Base-by-base conservation (phyloP, 2,113 vertebrate species). In the Sprattus sprattus region DNA sequence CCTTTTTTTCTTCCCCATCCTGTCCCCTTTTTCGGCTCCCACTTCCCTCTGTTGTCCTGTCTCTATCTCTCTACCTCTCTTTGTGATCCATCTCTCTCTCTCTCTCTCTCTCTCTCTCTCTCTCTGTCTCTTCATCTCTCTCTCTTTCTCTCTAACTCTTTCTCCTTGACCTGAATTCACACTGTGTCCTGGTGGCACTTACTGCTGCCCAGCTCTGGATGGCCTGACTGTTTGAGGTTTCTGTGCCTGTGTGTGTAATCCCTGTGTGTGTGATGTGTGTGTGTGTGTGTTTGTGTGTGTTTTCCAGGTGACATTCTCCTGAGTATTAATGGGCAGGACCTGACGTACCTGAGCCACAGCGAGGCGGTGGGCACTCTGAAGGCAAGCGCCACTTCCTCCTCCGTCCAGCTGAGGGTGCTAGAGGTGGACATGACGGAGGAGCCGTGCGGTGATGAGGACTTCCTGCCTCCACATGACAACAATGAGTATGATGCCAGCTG, bases 341-440 rank as follows among this genome's bases (percentile, higher is more conserved):
- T 99, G 93, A 99, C 98, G 25, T 97, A 93, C 88, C 93, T 99
- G 67, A 99, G 97, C 90, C 98, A 99, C 94, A 96, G 97, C 0
- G 98, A 99, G 91, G 98, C 98, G 0, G 98, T 99, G 86, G 98
- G 97, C 83, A 97, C 98, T 88, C 92, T 99, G 85, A 99, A 99
- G 92, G 97, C 98, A 87, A 99, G 97, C 4, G 97, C 98, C 0
- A 95, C 97, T 0, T 98, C 97, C 16, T 94, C 96, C 0, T 95
- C 97, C 0, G 98, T 99, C 0, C 95, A 94, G 89, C 95, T 99
- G 64, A 96, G 96, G 90, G 96, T 97, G 1, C 92, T 99, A 54
- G 98, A 99, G 91, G 97, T 99, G 86, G 97, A 95, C 94, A 95
- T 96, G 81, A 88, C 95, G 11, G 97, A 98, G 85, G 97, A 98